A percentile compares a stretch with the other conserved stretches of the same genome.
Conservation (phyloP, 2,113 vertebrate species). For the Halichoerus grypus region DNA sequence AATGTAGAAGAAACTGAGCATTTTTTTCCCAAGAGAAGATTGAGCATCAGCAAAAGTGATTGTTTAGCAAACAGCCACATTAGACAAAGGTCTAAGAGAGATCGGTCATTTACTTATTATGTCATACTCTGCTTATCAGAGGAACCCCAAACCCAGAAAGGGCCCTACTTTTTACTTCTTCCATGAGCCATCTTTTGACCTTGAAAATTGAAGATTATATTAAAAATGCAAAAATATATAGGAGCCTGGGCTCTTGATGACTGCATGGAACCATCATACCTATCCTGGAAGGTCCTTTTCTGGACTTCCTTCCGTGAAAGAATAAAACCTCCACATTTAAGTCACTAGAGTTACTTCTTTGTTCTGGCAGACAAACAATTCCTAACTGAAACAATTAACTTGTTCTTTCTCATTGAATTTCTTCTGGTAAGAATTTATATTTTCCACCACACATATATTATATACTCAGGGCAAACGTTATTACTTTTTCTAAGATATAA, state of each 20-base stretch:
- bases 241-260: not conserved
- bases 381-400: not conserved
- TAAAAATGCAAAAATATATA: not conserved
- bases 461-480: not conserved
- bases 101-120: not conserved
- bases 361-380: not conserved
- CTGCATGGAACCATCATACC: not conserved
- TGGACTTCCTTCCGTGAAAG: not conserved
- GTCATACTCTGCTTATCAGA: not conserved
- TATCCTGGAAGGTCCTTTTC: not conserved
- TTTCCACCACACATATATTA: not conserved
- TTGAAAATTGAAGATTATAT: not conserved
- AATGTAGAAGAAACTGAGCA: not conserved
- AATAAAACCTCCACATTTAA: not conserved
- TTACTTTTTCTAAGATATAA: not conserved
- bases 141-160: not conserved
- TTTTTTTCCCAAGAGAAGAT: not conserved
- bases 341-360: not conserved
- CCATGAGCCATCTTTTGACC: not conserved
- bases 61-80: not conserved
- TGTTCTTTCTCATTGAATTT: conserved; percentile 15
- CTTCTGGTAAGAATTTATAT: not conserved
- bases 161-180: not conserved
- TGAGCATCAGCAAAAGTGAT: not conserved
- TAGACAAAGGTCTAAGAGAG: not conserved